Evolutionary conservation across 2,888 invertebrate genomes (phyloP).

Genomic region (Adelognathus sp.): DNA sequence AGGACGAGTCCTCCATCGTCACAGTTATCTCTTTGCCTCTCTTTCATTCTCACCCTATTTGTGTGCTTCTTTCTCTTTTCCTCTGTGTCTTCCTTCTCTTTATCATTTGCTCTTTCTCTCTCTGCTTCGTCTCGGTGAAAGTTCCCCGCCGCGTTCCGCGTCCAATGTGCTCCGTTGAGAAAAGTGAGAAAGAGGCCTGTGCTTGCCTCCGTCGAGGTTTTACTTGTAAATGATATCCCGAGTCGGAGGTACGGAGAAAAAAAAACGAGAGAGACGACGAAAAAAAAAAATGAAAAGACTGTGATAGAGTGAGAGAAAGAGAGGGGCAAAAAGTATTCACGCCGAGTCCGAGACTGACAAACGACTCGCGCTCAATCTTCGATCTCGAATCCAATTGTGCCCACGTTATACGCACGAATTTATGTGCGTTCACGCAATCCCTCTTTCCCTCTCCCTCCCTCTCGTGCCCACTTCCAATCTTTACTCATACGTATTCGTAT

Average conservation of each 20-base stretch:
- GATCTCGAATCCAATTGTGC: constrained; percentile 60
- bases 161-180: background rate
- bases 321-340: constrained; percentile 53
- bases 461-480: background rate
- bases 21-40: constrained; percentile 21
- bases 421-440: constrained; percentile 19
- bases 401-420: constrained; percentile 37
- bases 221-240: constrained; percentile 62
- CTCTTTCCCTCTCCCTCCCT: background rate
- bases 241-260: constrained; percentile 21
- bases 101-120: constrained; percentile 4
- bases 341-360: constrained; percentile 60
- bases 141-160: constrained; percentile 45
- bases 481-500: background rate
- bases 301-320: constrained; percentile 17
- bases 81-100: background rate
- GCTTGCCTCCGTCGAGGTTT: constrained; percentile 50
- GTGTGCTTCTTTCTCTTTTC: background rate
- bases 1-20: constrained; percentile 42
- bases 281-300: background rate
- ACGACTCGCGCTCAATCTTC: constrained; percentile 63
- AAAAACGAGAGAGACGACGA: constrained; percentile 18
- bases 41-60: no score
- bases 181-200: constrained; percentile 4
- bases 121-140: constrained; percentile 48